Evolutionary conservation across 92 coral and sea anemone genomes (phyloP).

Genomic region (Bergia sp.): DNA sequence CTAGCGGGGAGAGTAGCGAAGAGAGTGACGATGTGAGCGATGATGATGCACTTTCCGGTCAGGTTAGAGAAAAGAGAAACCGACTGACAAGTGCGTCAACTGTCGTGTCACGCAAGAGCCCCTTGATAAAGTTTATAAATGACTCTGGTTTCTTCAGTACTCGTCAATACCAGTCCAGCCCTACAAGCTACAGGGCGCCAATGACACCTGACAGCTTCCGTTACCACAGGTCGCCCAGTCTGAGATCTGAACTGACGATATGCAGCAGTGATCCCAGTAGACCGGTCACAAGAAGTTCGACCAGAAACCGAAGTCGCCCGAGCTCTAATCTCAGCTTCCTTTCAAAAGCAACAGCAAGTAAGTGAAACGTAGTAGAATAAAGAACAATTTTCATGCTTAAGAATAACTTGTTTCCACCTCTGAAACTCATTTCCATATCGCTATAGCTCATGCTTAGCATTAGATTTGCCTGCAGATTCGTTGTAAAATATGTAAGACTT

Average conservation of each 20-base stretch:
- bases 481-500: no score
- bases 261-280: constrained; percentile 29
- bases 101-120: constrained; percentile 10
- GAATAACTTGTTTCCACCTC: neutral
- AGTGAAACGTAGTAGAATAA: neutral
- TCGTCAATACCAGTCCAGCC: constrained; percentile 20
- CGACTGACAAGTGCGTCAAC: constrained; percentile 14
- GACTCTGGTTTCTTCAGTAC: constrained; percentile 8
- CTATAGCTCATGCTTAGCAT: no score
- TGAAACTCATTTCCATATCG: neutral
- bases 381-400: no score
- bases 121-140: constrained; percentile 27
- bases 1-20: neutral
- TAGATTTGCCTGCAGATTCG: no score
- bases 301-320: neutral
- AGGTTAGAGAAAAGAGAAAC: neutral
- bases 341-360: constrained; percentile 44
- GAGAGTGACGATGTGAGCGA: neutral
- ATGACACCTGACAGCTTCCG: constrained; percentile 34
- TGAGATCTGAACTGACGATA: constrained; percentile 18
- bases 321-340: constrained; percentile 20
- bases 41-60: neutral
- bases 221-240: constrained; percentile 41
- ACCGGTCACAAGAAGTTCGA: constrained; percentile 12
- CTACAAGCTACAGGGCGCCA: constrained; percentile 42